Percentiles rank a stretch among this genome's conserved stretches.
Evolutionary conservation across 2,113 vertebrate species (phyloP).

Genomic region (pig (Sus scrofa)): T2T-Sscrofa CM000826.6:25993501-25994000

Average conservation of each 20-base stretch:
- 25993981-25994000: neutral
- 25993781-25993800: neutral
- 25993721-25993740: neutral
- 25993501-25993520: neutral
- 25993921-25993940: neutral
- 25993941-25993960: neutral
- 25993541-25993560: neutral
- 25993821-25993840: neutral
- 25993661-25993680: neutral
- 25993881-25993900: neutral
- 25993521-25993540: neutral
- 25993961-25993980: neutral
- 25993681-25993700: neutral
- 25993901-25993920: neutral
- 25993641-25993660: neutral
- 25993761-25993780: constrained; percentile 40
- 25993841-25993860: neutral
- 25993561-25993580: neutral
- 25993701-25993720: neutral
- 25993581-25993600: neutral
- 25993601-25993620: neutral
- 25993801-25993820: neutral
- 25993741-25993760: neutral
- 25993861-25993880: neutral
- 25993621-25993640: neutral